phyloP scores from a whole-genome alignment of 2,888 invertebrate species.

The Rhagonycha lutea region DNA sequence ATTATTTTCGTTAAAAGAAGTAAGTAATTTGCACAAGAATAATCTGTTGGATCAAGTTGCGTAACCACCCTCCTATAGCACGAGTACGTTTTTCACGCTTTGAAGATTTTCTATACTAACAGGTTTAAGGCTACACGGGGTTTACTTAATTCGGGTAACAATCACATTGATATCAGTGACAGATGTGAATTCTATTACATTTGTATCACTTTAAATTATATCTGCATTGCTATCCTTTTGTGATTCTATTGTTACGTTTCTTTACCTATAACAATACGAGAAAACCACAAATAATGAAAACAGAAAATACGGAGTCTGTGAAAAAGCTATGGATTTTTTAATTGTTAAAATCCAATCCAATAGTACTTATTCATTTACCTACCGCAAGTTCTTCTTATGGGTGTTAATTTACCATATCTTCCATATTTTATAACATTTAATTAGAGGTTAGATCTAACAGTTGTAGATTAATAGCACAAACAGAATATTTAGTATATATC shows the following conservation, averaged over 20 bases:
- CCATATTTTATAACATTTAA: too few species aligned
- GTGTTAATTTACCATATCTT: too few species aligned
- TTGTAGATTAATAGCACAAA: not conserved
- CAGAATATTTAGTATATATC: not conserved
- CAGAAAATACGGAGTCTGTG: not conserved
- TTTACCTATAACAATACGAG: conserved; percentile 4
- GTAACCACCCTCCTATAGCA: conserved; percentile 45
- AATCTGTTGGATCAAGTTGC: conserved; percentile 49
- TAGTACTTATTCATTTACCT: too few species aligned
- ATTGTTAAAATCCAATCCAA: not conserved
- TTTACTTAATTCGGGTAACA: conserved; percentile 52
- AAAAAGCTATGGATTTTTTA: not conserved
- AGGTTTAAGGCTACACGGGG: conserved; percentile 53
- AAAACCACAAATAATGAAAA: not conserved
- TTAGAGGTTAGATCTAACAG: not conserved
- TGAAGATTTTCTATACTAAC: conserved; percentile 54
- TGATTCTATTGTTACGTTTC: conserved; percentile 27
- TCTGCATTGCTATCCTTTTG: conserved; percentile 29
- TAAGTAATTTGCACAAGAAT: conserved; percentile 24
- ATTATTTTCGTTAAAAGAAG: not conserved
- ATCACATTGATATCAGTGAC: conserved; percentile 53
- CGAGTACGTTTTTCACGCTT: conserved; percentile 50
- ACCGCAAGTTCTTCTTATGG: too few species aligned
- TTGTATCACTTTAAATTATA: conserved; percentile 35
- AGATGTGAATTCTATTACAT: conserved; percentile 50